Conservation (phyloP, 2,888 invertebrate species). For the Oxycera nigricornis region DNA sequence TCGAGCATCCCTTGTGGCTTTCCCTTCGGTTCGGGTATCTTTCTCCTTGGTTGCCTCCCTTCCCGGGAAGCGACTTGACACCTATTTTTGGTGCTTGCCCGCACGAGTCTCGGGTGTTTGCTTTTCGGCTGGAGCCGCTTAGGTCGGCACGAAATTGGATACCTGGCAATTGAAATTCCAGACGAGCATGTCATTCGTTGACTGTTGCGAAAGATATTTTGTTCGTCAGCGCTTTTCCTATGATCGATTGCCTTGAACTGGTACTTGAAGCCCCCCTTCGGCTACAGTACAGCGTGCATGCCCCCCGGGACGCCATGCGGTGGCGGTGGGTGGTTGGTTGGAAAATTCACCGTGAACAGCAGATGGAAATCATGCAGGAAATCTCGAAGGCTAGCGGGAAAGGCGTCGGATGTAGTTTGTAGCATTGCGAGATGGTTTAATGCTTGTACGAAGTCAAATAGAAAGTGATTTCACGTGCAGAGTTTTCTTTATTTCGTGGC, state of each 20-base stretch:
- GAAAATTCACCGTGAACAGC: no score
- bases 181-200: background rate
- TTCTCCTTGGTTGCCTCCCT: background rate
- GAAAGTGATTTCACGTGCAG: no score
- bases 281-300: background rate
- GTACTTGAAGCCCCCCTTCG: background rate
- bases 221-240: background rate
- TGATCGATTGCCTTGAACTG: constrained; percentile 21
- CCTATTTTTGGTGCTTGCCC: background rate
- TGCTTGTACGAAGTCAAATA: no score
- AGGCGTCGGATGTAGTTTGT: no score
- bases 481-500: no score
- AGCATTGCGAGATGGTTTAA: no score
- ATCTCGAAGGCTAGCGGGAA: no score
- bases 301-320: background rate
- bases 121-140: background rate
- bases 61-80: constrained; percentile 5
- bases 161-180: constrained; percentile 31
- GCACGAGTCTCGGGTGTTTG: background rate
- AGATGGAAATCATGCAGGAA: no score
- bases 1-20: background rate
- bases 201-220: background rate
- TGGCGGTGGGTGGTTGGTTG: background rate
- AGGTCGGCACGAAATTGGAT: constrained; percentile 6
- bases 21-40: background rate